Evolutionary conservation across 2,113 vertebrate genomes (phyloP).

Genomic region (Grammomys surdaster): DNA sequence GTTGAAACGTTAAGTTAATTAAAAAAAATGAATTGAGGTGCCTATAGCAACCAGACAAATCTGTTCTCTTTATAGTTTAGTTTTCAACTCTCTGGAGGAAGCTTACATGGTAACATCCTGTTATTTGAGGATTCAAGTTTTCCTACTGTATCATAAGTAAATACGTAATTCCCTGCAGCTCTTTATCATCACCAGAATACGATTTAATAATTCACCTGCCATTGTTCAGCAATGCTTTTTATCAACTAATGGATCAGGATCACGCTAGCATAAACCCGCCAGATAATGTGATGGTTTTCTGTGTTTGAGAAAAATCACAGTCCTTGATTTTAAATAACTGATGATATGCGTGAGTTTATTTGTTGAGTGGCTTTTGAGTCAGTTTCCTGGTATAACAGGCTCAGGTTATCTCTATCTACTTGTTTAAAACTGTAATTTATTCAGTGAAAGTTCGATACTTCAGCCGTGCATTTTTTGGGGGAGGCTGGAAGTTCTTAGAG

Average conservation of each 20-base stretch:
- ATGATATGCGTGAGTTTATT: not conserved
- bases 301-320: slow-evolving; percentile 31
- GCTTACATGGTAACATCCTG: slow-evolving; percentile 64
- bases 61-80: slow-evolving; percentile 28
- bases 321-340: slow-evolving; percentile 30
- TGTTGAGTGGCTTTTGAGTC: not conserved
- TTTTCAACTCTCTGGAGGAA: slow-evolving; percentile 62
- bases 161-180: slow-evolving; percentile 50
- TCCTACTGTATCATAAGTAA: slow-evolving; percentile 47
- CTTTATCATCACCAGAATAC: slow-evolving; percentile 49
- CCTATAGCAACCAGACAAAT: slow-evolving; percentile 17
- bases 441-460: not conserved
- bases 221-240: slow-evolving; percentile 39
- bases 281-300: slow-evolving; percentile 2
- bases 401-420: not conserved
- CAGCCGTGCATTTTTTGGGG: not conserved
- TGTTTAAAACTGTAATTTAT: slow-evolving; percentile 7
- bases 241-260: slow-evolving; percentile 5
- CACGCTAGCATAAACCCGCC: not conserved
- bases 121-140: slow-evolving; percentile 61
- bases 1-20: not conserved
- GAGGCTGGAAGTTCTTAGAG: not conserved
- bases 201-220: slow-evolving; percentile 61
- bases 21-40: not conserved
- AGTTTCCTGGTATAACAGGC: not conserved